Conservation (phyloP, 2,888 invertebrate species). For the Lycocerus yunnanus region DNA sequence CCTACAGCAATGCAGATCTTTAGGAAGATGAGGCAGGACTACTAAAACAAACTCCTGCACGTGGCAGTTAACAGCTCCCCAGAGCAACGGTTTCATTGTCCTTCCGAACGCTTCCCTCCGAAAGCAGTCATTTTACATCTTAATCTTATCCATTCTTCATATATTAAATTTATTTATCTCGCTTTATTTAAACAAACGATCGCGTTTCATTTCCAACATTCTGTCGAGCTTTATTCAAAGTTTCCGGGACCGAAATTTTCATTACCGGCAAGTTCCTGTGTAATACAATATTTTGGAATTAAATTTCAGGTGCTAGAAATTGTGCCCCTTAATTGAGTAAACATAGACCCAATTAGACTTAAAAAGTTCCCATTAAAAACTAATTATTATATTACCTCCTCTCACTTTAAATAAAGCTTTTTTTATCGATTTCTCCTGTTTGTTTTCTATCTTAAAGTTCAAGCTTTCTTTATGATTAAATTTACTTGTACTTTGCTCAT, state of each 20-base stretch:
- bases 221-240: not conserved
- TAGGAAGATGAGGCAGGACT: conserved; percentile 15
- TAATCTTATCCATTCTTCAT: conserved; percentile 8
- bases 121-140: conserved; percentile 9
- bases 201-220: not conserved
- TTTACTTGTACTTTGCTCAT: not conserved
- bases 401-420: too few species aligned
- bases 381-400: not conserved
- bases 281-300: not conserved
- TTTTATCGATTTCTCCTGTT: not conserved
- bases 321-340: not conserved
- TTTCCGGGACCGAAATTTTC: not conserved
- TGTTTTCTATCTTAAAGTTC: not conserved
- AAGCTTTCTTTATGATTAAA: not conserved
- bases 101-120: conserved; percentile 11
- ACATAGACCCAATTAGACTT: not conserved
- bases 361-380: not conserved
- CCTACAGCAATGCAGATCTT: conserved; percentile 29
- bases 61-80: conserved; percentile 27
- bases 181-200: not conserved
- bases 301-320: not conserved
- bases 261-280: not conserved
- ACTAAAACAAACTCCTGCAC: conserved; percentile 24
- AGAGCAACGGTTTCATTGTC: conserved; percentile 24
- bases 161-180: conserved; percentile 12